Conservation (phyloP, 92 coral and sea anemone species). For the Phymanthus crucifer region DNA sequence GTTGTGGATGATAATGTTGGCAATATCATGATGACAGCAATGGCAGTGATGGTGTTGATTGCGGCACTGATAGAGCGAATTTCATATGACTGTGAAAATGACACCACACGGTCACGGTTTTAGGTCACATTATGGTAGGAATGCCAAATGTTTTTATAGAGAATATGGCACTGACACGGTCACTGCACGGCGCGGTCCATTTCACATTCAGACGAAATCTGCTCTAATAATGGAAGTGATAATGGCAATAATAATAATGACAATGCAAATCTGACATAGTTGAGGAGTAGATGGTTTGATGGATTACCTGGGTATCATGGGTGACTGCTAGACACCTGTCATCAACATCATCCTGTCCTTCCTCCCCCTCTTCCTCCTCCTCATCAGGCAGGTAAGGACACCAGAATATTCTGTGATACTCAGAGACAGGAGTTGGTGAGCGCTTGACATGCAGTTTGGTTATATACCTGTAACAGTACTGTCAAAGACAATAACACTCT, state of each 20-base stretch:
- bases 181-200: too few relatives aligned
- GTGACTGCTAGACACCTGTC: slow-evolving; percentile 72
- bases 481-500: slow-evolving; percentile 10
- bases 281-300: background rate
- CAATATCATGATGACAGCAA: too few relatives aligned
- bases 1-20: background rate
- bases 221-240: background rate
- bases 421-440: slow-evolving; percentile 45
- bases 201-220: too few relatives aligned
- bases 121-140: too few relatives aligned
- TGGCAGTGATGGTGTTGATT: too few relatives aligned
- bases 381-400: slow-evolving; percentile 85
- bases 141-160: too few relatives aligned
- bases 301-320: slow-evolving; percentile 73
- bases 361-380: slow-evolving; percentile 45
- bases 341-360: slow-evolving; percentile 41
- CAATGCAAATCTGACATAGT: background rate
- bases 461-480: slow-evolving; percentile 50
- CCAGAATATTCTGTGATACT: slow-evolving; percentile 83
- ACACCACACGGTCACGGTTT: too few relatives aligned
- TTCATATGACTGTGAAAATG: too few relatives aligned
- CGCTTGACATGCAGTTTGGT: slow-evolving; percentile 82
- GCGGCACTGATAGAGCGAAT: too few relatives aligned
- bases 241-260: background rate
- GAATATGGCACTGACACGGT: too few relatives aligned